A percentile compares a stretch with the other conserved stretches of the same genome.
Conservation (phyloP, 2,113 vertebrate genomes). For the Hypocryptadius cinnamomeus region DNA sequence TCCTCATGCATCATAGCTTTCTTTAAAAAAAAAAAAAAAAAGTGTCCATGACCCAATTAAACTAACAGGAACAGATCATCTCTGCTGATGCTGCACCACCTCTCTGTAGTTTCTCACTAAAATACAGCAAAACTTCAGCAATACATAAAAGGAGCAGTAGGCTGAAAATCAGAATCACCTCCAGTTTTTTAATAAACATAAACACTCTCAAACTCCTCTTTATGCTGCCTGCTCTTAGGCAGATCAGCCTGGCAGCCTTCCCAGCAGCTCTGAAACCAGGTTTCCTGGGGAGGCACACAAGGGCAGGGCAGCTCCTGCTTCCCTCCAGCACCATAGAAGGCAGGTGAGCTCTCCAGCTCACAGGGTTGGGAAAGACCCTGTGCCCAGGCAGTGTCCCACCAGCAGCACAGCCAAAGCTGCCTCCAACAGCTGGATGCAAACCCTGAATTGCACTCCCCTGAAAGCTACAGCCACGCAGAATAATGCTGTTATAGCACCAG, state of each 20-base stretch:
- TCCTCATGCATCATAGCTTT: neutral
- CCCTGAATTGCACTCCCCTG: accelerated
- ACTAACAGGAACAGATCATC: neutral
- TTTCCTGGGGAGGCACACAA: neutral
- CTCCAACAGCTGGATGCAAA: neutral
- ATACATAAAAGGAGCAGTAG: neutral
- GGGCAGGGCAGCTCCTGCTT: neutral
- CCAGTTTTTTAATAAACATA: neutral
- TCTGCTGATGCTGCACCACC: neutral
- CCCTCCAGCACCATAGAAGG: neutral
- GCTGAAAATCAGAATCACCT: neutral
- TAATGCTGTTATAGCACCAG: neutral
- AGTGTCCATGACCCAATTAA: neutral
- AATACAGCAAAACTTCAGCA: neutral
- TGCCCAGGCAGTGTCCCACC: neutral
- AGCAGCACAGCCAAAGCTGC: neutral
- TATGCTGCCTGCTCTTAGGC: neutral
- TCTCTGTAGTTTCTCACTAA: neutral
- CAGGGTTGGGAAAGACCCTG: accelerated
- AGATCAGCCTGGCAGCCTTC: neutral
- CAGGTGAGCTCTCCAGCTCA: accelerated
- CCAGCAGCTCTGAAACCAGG: neutral
- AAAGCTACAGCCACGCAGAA: neutral
- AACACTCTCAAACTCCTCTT: neutral
- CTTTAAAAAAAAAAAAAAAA: neutral